A percentile compares a stretch with the other conserved stretches of the same genome.
Conservation (phyloP, 1,140 invertebrate species). For the Dendroctonus valens region DNA sequence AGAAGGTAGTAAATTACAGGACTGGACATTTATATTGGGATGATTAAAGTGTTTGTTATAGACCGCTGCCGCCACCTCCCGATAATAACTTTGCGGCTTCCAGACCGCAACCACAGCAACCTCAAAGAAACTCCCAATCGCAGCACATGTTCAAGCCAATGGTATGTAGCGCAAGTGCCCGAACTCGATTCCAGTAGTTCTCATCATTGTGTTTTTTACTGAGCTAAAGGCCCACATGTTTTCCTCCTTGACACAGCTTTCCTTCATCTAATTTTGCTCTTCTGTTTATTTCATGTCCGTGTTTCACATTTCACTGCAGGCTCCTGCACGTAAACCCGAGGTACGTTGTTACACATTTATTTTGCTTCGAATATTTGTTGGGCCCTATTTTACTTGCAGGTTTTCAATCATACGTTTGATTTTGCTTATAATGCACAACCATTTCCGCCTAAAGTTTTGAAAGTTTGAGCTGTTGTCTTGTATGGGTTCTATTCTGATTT, state of each 20-base stretch:
- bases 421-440: not conserved
- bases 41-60: conserved; percentile 33
- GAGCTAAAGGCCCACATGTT: not conserved
- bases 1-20: conserved; percentile 37
- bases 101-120: conserved; percentile 57
- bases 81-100: conserved; percentile 45
- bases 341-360: conserved; percentile 56
- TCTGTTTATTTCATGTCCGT: conserved; percentile 51
- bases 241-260: conserved; percentile 41
- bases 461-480: not conserved
- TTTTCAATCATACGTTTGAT: too few species aligned
- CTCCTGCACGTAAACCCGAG: conserved; percentile 79
- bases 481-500: conserved; percentile 13
- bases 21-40: not conserved
- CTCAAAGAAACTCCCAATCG: conserved; percentile 72
- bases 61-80: conserved; percentile 51
- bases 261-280: conserved; percentile 48
- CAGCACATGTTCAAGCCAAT: conserved; percentile 82
- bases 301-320: conserved; percentile 51
- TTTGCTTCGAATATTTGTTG: conserved; percentile 12
- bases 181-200: conserved; percentile 16
- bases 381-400: too few species aligned
- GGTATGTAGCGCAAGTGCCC: conserved; percentile 51
- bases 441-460: not conserved
- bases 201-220: conserved; percentile 2